phyloP scores from a whole-genome alignment of 2,113 vertebrate species.

The Eulemur macaco region DNA sequence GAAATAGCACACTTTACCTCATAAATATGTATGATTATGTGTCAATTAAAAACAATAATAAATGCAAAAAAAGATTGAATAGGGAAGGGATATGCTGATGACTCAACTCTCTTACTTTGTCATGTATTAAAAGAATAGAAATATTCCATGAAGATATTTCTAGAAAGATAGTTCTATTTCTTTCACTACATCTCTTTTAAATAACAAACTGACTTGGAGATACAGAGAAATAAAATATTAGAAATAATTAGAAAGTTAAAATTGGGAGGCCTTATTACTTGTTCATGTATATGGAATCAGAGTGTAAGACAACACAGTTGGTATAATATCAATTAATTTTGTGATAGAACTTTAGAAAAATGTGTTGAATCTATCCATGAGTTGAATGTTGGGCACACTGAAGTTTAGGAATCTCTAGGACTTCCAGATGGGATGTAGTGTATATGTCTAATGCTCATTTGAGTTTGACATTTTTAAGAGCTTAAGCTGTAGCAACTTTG shows the following conservation, averaged over 20 bases:
- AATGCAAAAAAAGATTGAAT: no score
- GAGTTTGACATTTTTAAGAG: neutral
- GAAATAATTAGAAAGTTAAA: neutral
- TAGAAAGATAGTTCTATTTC: no score
- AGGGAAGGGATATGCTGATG: no score
- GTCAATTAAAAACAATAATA: no score
- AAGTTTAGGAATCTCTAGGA: neutral
- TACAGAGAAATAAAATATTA: neutral
- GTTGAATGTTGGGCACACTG: neutral
- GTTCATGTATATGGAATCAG: neutral
- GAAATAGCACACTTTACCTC: no score
- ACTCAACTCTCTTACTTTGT: no score
- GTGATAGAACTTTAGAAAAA: neutral
- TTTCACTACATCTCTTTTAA: no score
- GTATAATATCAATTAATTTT: neutral
- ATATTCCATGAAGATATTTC: neutral
- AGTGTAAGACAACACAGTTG: neutral
- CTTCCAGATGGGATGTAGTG: neutral
- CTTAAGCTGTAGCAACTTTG: neutral
- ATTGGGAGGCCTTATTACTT: neutral
- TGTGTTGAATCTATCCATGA: neutral
- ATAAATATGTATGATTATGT: no score
- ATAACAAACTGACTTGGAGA: neutral
- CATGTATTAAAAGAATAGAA: no score
- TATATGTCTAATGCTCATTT: neutral